Conservation (phyloP, 2,797 vertebrate species). For the Perdix hodgsoniae region DNA sequence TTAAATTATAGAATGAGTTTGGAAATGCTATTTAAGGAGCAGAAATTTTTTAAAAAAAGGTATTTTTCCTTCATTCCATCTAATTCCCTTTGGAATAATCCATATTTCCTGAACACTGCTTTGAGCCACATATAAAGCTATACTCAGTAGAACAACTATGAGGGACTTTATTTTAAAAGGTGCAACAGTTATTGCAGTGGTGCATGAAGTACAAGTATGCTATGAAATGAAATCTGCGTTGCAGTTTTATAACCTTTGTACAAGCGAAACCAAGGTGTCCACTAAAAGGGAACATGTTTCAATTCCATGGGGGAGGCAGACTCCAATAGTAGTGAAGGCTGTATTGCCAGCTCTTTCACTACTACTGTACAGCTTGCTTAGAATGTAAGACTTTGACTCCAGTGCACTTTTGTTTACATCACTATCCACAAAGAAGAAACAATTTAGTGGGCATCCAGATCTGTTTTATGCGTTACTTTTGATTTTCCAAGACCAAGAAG, state of each 20-base stretch:
- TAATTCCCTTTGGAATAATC: constrained; percentile 79
- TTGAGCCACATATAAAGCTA: constrained; percentile 80
- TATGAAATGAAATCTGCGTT: constrained; percentile 71
- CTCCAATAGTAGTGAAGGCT: constrained; percentile 41
- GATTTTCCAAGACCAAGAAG: constrained; percentile 47
- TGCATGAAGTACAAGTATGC: constrained; percentile 67
- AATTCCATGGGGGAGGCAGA: constrained; percentile 49
- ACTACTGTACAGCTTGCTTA: constrained; percentile 35
- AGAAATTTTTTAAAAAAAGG: constrained; percentile 75
- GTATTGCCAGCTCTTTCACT: constrained; percentile 35
- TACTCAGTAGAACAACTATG: constrained; percentile 67
- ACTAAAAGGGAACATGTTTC: constrained; percentile 72
- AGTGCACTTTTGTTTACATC: constrained; percentile 72
- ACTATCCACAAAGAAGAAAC: constrained; percentile 50
- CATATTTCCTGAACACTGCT: constrained; percentile 82
- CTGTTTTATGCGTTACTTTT: constrained; percentile 46
- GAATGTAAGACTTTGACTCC: constrained; percentile 16
- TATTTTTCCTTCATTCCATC: constrained; percentile 81
- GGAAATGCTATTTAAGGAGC: constrained; percentile 84
- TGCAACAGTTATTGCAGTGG: constrained; percentile 74
- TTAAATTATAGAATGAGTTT: constrained; percentile 83
- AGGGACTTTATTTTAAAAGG: constrained; percentile 76
- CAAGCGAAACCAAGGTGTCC: constrained; percentile 72
- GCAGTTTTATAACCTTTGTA: constrained; percentile 70
- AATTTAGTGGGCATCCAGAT: constrained; percentile 46